phyloP scores from a whole-genome alignment of 2,888 invertebrate genomes.

The Enoplolaimus lenunculus region DNA sequence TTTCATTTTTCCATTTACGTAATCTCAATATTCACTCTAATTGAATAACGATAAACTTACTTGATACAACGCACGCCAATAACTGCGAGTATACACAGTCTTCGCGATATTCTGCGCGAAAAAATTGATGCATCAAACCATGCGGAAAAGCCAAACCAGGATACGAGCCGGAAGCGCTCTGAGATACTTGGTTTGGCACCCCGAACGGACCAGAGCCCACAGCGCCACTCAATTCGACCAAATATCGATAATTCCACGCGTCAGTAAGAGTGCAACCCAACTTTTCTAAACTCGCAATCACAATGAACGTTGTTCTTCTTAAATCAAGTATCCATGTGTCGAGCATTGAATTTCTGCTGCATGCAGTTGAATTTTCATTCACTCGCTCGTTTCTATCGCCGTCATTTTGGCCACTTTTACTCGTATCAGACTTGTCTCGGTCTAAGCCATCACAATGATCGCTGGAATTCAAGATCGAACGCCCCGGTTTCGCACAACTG shows the following conservation, averaged over 20 bases:
- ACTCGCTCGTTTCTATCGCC: too few relatives aligned
- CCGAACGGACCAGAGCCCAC: not conserved
- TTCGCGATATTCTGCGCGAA: not conserved
- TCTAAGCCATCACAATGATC: not conserved
- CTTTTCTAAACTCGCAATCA: conserved; percentile 12
- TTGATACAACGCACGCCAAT: not conserved
- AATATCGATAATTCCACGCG: conserved; percentile 9
- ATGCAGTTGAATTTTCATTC: too few relatives aligned
- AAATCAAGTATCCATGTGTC: conserved; percentile 7
- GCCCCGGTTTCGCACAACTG: not conserved
- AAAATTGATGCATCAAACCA: not conserved
- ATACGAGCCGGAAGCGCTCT: not conserved
- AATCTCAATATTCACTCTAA: too few relatives aligned
- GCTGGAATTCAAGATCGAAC: not conserved
- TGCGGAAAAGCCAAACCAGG: not conserved
- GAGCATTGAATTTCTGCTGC: not conserved
- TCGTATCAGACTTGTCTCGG: not conserved
- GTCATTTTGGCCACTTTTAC: not conserved
- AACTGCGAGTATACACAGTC: not conserved
- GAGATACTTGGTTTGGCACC: not conserved
- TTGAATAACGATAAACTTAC: too few relatives aligned
- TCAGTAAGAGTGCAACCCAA: conserved; percentile 4
- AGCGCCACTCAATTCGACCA: not conserved
- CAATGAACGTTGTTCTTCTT: conserved; percentile 1
- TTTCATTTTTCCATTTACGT: too few relatives aligned